A percentile compares a stretch with the other conserved stretches of the same genome.
Conservation (phyloP, 2,113 vertebrate genomes). For the Dunckerocampus dactyliophorus region DNA sequence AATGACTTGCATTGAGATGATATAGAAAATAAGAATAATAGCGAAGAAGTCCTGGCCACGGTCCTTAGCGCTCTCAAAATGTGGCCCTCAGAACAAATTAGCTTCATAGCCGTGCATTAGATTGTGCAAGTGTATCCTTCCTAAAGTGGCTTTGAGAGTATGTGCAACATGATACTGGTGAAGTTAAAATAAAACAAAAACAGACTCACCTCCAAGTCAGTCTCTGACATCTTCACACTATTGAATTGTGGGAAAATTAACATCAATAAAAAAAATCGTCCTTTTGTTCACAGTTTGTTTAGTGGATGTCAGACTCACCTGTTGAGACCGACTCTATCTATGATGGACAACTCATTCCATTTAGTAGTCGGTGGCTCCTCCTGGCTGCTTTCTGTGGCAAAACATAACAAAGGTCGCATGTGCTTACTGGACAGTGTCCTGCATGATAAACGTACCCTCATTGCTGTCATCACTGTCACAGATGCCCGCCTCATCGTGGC, state of each 20-base stretch:
- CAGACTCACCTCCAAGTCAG: constrained; percentile 77
- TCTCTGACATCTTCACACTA: constrained; percentile 80
- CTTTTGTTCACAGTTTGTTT: background rate
- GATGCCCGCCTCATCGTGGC: constrained; percentile 16
- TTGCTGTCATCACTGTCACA: constrained; percentile 57
- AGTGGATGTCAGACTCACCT: constrained; percentile 56
- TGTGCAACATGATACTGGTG: no score
- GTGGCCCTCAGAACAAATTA: no score
- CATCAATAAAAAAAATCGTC: background rate
- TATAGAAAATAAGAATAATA: no score
- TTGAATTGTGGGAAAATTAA: constrained; percentile 7
- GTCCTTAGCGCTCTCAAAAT: no score
- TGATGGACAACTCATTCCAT: constrained; percentile 69
- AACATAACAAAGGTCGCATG: background rate
- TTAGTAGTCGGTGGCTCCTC: constrained; percentile 44
- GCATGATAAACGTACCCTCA: constrained; percentile 66
- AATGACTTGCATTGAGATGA: no score
- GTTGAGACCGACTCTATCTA: constrained; percentile 74
- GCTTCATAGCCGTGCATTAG: no score
- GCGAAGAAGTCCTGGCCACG: no score
- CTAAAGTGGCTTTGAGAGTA: no score
- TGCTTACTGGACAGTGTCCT: background rate
- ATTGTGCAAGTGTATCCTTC: no score
- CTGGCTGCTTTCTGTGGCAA: constrained; percentile 47
- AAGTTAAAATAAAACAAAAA: background rate